A percentile compares a stretch with the other conserved stretches of the same genome.
Conservation (phyloP, 1,140 invertebrate genomes). For the Galleria mellonella region DNA sequence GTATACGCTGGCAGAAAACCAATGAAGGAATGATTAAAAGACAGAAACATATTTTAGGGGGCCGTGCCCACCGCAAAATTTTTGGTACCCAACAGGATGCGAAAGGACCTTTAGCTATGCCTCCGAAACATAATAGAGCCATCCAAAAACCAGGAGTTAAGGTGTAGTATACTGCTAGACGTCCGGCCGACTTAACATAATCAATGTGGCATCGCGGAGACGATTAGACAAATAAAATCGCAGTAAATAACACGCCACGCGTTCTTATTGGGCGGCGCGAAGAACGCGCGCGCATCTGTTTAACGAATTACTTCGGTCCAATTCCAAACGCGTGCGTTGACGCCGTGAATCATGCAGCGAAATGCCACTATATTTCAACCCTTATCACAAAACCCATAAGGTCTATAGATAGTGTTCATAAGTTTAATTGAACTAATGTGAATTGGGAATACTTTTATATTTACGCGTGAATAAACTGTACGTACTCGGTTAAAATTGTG, state of each 20-base stretch:
- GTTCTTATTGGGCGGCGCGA: neutral
- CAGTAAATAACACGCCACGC: neutral
- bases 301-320: slow-evolving; percentile 2
- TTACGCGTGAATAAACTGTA: no score
- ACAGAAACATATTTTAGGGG: no score
- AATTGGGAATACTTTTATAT: slow-evolving; percentile 2
- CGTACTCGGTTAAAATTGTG: no score
- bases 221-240: slow-evolving; percentile 3
- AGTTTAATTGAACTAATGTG: slow-evolving; percentile 3
- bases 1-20: no score
- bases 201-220: neutral
- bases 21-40: no score
- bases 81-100: no score
- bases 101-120: no score
- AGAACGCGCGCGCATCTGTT: slow-evolving; percentile 3
- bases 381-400: neutral
- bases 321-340: slow-evolving; percentile 2
- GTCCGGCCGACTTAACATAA: no score
- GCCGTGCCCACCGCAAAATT: no score
- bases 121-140: no score
- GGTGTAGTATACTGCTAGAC: no score
- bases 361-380: neutral
- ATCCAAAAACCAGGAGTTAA: no score
- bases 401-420: neutral
- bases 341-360: slow-evolving; percentile 1